Base-by-base conservation (phyloP, 2,113 vertebrate genomes). In the Albula goreensis region DNA sequence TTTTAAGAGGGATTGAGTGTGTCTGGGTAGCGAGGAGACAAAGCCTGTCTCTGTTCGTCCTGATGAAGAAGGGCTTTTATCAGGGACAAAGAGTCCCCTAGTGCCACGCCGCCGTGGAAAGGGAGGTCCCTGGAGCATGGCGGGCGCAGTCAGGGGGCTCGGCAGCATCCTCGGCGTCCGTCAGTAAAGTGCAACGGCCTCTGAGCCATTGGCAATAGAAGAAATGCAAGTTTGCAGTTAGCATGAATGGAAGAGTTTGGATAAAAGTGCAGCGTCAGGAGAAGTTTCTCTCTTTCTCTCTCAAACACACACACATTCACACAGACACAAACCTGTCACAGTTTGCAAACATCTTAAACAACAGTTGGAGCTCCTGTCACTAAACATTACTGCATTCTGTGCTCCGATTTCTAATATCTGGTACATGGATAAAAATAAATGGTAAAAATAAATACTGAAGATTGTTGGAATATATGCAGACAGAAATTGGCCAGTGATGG, bases 61-160 rank as follows among this genome's bases (percentile, higher is more conserved):
- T 87, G 90, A 51, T 89, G 94, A 91, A 87, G 85, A 89, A 82
- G 81, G 89, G 81, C 92, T 3, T 94, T 95, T 91, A 91, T 95
- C 3, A 93, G 88, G 82, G 91, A 94, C 94, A 93, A 96, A 94
- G 89, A 89, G 93, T 83, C 93, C 92, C 85, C 92, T 93, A 84
- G 94, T 95, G 82, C 94, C 93, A 25, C 94, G 93, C 88, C 91
- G 93, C 52, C 83, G 94, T 87, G 78, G 82, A 84, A 74, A 81
- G 74, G 74, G 79, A 56, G 82, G 70, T 83, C 78, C 83, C 80
- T 85, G 56, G 85, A 22, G 63, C 80, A 74, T 70, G 51, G 70
- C 66, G 13, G 66, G 52, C 56, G 60, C 13, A 25, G 60, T n/a
- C 51, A 6, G 60, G 56, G 57, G 50, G 70, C 49, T 81, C 49